Evolutionary conservation across 2,888 invertebrate genomes (phyloP).

Genomic region (Spodoptera exigua): DNA sequence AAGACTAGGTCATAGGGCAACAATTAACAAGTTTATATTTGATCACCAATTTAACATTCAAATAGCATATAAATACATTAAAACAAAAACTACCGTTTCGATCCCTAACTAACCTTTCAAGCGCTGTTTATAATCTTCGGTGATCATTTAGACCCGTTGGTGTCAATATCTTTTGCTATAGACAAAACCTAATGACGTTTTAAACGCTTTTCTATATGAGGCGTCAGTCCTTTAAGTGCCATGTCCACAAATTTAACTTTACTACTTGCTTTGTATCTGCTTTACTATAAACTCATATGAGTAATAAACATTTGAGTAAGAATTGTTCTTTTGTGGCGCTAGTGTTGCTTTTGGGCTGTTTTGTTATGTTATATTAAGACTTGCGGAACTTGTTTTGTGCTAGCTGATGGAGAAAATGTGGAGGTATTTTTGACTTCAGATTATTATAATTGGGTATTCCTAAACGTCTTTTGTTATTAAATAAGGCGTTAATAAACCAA

Average conservation of each 20-base stretch:
- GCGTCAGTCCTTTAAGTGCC: constrained; percentile 32
- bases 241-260: constrained; percentile 35
- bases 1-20: too few species aligned
- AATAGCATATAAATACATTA: neutral
- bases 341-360: constrained; percentile 23
- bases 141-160: neutral
- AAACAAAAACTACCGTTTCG: neutral
- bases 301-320: constrained; percentile 46
- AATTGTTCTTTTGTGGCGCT: constrained; percentile 42
- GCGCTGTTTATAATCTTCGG: neutral
- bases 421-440: too few species aligned
- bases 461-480: too few species aligned
- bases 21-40: neutral
- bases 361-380: constrained; percentile 1
- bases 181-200: constrained; percentile 35
- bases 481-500: too few species aligned
- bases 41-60: neutral
- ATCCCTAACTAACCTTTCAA: constrained; percentile 11
- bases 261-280: constrained; percentile 31
- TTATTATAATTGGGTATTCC: too few species aligned
- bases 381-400: too few species aligned
- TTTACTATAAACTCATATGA: constrained; percentile 48
- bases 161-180: constrained; percentile 26
- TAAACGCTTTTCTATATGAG: constrained; percentile 19
- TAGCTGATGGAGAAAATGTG: too few species aligned